Conservation (phyloP, 2,888 invertebrate genomes). For the Hemistola chrysoprasaria region DNA sequence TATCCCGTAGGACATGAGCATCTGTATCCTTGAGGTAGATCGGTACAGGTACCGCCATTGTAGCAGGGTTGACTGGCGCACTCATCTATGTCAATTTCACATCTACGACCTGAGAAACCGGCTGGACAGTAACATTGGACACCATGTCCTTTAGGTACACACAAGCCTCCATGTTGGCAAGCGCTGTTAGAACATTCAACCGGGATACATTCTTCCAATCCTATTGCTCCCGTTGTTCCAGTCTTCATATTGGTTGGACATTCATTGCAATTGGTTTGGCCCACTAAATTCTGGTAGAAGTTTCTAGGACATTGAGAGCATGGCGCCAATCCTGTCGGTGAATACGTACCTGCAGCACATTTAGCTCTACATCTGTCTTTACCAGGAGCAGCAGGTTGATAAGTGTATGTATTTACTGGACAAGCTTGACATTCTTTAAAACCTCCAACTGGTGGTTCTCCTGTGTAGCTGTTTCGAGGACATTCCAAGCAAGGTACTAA, state of each 20-base stretch:
- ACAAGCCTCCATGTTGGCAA: constrained; percentile 95
- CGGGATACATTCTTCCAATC: constrained; percentile 92
- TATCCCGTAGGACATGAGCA: constrained; percentile 95
- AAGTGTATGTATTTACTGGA: constrained; percentile 93
- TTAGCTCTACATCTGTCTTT: constrained; percentile 92
- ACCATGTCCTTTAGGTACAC: constrained; percentile 93
- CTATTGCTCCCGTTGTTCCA: constrained; percentile 88
- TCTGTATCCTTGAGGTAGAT: constrained; percentile 95
- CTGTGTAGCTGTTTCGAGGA: constrained; percentile 94
- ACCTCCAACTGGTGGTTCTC: constrained; percentile 93
- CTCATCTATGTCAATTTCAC: constrained; percentile 97
- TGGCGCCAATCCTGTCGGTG: constrained; percentile 95
- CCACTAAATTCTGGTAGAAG: constrained; percentile 93
- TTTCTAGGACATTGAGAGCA: constrained; percentile 96
- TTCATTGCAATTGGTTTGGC: constrained; percentile 93
- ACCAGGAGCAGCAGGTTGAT: constrained; percentile 94
- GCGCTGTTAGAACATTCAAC: constrained; percentile 93
- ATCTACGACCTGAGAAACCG: constrained; percentile 95
- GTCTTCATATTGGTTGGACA: constrained; percentile 96
- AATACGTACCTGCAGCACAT: constrained; percentile 95
- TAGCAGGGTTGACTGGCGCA: constrained; percentile 97
- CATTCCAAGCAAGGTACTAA: constrained; percentile 97
- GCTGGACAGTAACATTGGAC: constrained; percentile 97
- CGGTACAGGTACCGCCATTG: constrained; percentile 95
- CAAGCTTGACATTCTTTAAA: constrained; percentile 97